Evolutionary conservation across 2,797 vertebrate genomes (phyloP).

Genomic region (Loris lydekkerianus): DNA sequence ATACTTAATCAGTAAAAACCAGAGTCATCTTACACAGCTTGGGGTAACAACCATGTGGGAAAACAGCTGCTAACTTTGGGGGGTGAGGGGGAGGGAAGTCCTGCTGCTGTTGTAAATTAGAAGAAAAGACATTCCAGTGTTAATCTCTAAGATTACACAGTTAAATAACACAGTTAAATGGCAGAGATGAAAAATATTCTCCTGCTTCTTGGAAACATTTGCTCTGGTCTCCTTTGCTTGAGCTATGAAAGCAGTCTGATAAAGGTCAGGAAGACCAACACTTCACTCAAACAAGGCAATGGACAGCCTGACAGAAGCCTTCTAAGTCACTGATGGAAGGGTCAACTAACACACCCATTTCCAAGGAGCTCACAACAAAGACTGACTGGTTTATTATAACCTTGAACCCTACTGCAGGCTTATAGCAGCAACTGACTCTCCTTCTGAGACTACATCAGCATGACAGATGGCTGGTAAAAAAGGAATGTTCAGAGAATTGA

Average conservation of each 20-base stretch:
- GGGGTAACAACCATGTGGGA: not conserved
- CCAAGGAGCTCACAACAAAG: not conserved
- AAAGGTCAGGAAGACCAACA: not conserved
- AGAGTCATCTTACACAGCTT: not conserved
- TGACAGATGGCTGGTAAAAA: not conserved
- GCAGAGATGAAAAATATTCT: not conserved
- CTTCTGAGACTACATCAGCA: not conserved
- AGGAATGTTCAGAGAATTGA: not conserved
- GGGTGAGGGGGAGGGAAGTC: no score
- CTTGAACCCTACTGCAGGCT: not conserved
- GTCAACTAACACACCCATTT: not conserved
- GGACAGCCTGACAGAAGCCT: not conserved
- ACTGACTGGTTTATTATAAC: not conserved
- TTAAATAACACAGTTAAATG: not conserved
- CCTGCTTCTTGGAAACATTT: not conserved
- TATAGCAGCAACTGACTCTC: not conserved
- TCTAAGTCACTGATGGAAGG: slow-evolving; percentile 9
- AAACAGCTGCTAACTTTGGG: not conserved
- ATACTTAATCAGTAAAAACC: not conserved
- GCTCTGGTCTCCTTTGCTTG: not conserved
- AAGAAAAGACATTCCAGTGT: not conserved
- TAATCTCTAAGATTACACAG: not conserved
- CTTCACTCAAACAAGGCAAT: not conserved
- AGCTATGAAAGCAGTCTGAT: not conserved
- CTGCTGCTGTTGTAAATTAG: not conserved